These are phyloP conservation scores for Epinotia nisella DNA, from an alignment of 2,888 invertebrate genomes.

Conservation along the genomic window DNA sequence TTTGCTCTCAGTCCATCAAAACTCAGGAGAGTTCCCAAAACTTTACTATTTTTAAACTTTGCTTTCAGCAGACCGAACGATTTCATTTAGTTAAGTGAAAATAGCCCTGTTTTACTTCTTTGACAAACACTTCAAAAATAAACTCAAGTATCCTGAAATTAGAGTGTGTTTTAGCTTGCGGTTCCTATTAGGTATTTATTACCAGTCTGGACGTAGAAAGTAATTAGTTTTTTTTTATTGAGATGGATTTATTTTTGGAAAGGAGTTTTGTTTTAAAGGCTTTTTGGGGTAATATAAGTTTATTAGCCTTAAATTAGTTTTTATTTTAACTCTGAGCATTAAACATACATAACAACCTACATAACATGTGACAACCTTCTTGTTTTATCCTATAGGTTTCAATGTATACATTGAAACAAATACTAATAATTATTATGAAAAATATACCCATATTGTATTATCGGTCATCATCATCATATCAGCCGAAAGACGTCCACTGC, in stretches of 20 bases:
- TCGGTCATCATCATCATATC: too few species aligned
- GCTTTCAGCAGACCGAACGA: slow-evolving; percentile 59
- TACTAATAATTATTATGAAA: too few species aligned
- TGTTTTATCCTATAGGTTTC: too few species aligned
- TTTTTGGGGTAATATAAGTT: slow-evolving; percentile 6
- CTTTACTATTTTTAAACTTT: slow-evolving; percentile 60
- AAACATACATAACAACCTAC: too few species aligned
- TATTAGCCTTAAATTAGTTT: neutral
- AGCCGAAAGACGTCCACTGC: too few species aligned
- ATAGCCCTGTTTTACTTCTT: slow-evolving; percentile 34
- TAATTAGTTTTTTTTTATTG: slow-evolving; percentile 38
- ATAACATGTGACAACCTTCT: too few species aligned
- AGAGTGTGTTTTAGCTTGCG: slow-evolving; percentile 4
- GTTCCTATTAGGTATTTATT: slow-evolving; percentile 11
- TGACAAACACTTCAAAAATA: neutral
- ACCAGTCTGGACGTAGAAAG: slow-evolving; percentile 22
- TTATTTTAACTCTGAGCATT: neutral
- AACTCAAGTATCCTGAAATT: neutral
- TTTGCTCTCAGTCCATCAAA: slow-evolving; percentile 23
- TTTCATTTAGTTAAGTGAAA: slow-evolving; percentile 74
- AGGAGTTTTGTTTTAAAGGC: slow-evolving; percentile 1
- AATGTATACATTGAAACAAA: too few species aligned
- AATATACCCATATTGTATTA: too few species aligned
- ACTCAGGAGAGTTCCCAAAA: slow-evolving; percentile 23
- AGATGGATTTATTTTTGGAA: slow-evolving; percentile 27